phyloP scores from a whole-genome alignment of 1,140 invertebrate genomes.

The Tetramorium alpestre region DNA sequence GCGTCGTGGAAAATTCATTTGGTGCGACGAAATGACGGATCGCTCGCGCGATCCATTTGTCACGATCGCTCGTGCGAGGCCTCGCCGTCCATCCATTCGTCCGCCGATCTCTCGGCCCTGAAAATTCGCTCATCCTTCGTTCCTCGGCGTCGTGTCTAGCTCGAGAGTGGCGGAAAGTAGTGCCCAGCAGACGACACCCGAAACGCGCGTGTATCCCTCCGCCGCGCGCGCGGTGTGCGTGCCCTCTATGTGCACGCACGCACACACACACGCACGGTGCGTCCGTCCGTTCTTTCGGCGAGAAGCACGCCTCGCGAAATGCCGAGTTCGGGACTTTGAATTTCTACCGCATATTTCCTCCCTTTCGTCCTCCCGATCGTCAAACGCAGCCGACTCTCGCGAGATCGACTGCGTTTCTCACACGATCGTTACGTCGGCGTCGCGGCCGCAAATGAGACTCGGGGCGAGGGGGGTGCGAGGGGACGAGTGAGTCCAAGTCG shows the following conservation, averaged over 20 bases:
- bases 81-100: not conserved
- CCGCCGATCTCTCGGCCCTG: not conserved
- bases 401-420: not conserved
- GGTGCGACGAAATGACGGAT: not conserved
- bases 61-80: not conserved
- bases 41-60: not conserved
- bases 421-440: not conserved
- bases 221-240: constrained; percentile 56
- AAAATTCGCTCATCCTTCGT: constrained; percentile 55
- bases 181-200: constrained; percentile 71
- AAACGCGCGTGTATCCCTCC: constrained; percentile 62
- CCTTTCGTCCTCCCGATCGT: not conserved
- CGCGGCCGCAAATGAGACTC: not conserved
- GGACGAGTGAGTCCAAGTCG: not conserved
- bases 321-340: not conserved
- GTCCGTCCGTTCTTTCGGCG: not conserved
- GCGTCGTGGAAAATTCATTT: not conserved
- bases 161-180: constrained; percentile 58
- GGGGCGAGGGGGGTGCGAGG: no score
- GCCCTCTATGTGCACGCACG: not conserved
- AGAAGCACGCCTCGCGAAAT: constrained; percentile 50
- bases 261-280: not conserved
- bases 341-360: not conserved
- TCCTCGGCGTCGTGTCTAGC: not conserved
- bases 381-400: not conserved